Conservation (phyloP, 2,113 vertebrate genomes). For the Coptodon rendalli region DNA sequence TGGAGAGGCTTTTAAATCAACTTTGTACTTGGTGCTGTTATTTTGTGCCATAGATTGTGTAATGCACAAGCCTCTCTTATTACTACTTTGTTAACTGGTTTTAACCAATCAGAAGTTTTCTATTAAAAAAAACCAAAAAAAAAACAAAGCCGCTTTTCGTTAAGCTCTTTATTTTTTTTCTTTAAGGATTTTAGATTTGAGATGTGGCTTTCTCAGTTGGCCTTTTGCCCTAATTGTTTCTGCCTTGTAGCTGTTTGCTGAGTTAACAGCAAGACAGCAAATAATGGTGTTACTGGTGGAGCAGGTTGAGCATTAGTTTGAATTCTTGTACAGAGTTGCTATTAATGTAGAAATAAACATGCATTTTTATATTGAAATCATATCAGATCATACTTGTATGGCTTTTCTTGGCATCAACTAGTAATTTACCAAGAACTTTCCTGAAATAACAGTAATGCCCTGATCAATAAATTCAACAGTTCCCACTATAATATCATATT, state of each 20-base stretch:
- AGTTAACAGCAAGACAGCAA: background rate
- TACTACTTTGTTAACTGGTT: background rate
- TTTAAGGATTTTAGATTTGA: background rate
- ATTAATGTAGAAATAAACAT: background rate
- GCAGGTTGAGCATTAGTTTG: background rate
- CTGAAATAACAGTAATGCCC: background rate
- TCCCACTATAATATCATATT: background rate
- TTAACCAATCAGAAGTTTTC: background rate
- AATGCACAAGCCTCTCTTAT: background rate
- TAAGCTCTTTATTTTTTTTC: background rate
- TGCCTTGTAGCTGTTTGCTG: background rate
- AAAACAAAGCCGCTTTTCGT: background rate
- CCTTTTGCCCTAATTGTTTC: background rate
- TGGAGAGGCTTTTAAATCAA: background rate
- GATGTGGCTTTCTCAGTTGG: background rate
- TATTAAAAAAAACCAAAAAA: fast-evolving
- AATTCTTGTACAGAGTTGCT: background rate
- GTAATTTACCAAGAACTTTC: background rate
- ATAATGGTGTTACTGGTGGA: background rate
- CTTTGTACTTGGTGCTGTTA: background rate
- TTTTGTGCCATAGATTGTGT: background rate
- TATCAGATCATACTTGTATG: background rate
- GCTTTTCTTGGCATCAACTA: background rate
- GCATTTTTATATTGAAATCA: background rate
- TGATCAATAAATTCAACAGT: background rate